phyloP scores from a whole-genome alignment of 2,888 invertebrate genomes.

The Melanostoma mellinum region DNA sequence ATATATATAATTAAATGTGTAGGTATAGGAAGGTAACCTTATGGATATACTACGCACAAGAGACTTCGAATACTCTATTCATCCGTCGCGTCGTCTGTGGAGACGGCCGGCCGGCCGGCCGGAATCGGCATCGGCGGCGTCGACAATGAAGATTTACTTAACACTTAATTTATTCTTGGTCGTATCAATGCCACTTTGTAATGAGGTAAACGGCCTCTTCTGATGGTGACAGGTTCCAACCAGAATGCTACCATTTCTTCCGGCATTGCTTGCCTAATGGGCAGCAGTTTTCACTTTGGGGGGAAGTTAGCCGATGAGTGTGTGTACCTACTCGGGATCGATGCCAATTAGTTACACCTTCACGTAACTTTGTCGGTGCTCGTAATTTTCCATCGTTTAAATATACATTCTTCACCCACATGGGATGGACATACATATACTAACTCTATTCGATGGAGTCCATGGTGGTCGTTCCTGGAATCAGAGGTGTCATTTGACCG shows the following conservation, averaged over 20 bases:
- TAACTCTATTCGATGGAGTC: not conserved
- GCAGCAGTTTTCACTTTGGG: constrained; percentile 42
- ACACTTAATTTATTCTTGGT: constrained; percentile 63
- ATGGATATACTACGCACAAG: constrained; percentile 21
- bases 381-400: constrained; percentile 8
- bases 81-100: not conserved
- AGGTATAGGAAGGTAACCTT: constrained; percentile 28
- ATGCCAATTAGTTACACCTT: constrained; percentile 67
- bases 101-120: too few species aligned
- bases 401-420: constrained; percentile 12
- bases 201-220: constrained; percentile 64
- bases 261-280: constrained; percentile 62
- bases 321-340: constrained; percentile 12
- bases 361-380: constrained; percentile 43
- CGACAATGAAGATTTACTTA: not conserved
- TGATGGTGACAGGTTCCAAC: constrained; percentile 46
- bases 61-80: constrained; percentile 5
- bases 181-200: constrained; percentile 55
- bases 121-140: too few species aligned
- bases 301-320: constrained; percentile 6
- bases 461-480: constrained; percentile 20
- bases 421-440: not conserved
- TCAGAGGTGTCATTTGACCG: not conserved
- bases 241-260: constrained; percentile 43
- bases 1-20: not conserved